Conservation (phyloP, 2,797 vertebrate genomes). For the Botia kubotai region DNA sequence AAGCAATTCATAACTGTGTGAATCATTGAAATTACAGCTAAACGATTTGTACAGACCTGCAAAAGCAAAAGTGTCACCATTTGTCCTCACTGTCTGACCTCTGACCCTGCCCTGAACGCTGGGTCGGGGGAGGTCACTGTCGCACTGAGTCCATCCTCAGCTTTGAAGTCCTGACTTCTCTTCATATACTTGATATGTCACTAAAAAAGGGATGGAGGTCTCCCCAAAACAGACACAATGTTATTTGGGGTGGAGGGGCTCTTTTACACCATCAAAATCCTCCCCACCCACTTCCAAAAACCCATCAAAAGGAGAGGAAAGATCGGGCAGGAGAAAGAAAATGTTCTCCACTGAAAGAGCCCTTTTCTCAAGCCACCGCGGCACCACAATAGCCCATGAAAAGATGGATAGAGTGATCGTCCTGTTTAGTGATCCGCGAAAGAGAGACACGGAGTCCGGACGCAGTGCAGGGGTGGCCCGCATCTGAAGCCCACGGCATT, state of each 20-base stretch:
- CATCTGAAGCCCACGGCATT: constrained; percentile 84
- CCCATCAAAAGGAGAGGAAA: constrained; percentile 60
- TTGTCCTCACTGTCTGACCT: constrained; percentile 24
- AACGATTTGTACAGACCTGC: neutral
- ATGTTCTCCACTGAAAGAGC: constrained; percentile 83
- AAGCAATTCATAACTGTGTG: neutral
- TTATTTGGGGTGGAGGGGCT: constrained; percentile 75
- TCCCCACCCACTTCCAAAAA: constrained; percentile 61
- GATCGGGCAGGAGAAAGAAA: constrained; percentile 63
- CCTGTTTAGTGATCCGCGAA: constrained; percentile 91
- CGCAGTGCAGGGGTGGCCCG: constrained; percentile 77
- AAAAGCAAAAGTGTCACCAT: constrained; percentile 12
- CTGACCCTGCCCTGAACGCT: constrained; percentile 33
- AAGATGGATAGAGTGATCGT: constrained; percentile 89
- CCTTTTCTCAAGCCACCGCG: constrained; percentile 81
- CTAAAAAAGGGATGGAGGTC: constrained; percentile 69
- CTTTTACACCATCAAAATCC: constrained; percentile 71
- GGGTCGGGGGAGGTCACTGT: constrained; percentile 55
- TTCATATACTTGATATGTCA: constrained; percentile 82
- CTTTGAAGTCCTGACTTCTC: constrained; percentile 84
- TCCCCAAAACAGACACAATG: constrained; percentile 76
- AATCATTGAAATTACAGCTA: neutral
- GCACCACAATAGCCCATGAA: constrained; percentile 83
- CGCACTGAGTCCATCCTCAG: constrained; percentile 65
- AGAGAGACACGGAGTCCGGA: constrained; percentile 76